These are phyloP conservation scores for Aporophyla nigra DNA, from an alignment of 2,888 invertebrate genomes.

Conservation along the genomic window DNA sequence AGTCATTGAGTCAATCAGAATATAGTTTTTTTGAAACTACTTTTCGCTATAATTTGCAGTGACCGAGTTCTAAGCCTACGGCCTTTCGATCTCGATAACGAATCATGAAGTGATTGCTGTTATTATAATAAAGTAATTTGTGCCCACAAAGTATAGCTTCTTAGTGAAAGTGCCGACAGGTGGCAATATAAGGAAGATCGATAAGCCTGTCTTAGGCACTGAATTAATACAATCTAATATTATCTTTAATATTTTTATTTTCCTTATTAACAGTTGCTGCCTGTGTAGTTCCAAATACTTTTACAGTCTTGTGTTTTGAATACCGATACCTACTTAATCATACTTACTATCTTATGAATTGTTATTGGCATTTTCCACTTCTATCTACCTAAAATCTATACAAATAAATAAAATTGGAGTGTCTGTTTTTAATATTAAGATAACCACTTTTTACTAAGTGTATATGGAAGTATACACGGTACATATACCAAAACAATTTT, in stretches of 20 bases:
- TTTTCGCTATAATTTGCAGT: slow-evolving; percentile 18
- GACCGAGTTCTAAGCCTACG: slow-evolving; percentile 29
- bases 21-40: neutral
- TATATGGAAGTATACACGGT: no score
- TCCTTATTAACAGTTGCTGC: neutral
- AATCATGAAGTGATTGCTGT: slow-evolving; percentile 38
- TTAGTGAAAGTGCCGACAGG: slow-evolving; percentile 55
- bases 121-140: slow-evolving; percentile 50
- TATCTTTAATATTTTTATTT: neutral
- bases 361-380: neutral
- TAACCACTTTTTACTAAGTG: no score
- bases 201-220: slow-evolving; percentile 2
- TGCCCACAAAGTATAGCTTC: slow-evolving; percentile 31
- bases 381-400: slow-evolving; percentile 9
- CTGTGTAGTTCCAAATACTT: neutral
- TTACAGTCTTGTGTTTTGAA: neutral
- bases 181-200: slow-evolving; percentile 39
- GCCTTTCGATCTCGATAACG: slow-evolving; percentile 31
- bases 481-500: no score
- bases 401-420: no score
- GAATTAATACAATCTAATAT: neutral
- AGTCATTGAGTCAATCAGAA: neutral
- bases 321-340: neutral
- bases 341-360: neutral
- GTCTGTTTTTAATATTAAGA: no score